Percentiles rank a stretch among this genome's conserved stretches.
phyloP scores from a whole-genome alignment of 2,797 vertebrate genomes.

The Lemur catta region DNA sequence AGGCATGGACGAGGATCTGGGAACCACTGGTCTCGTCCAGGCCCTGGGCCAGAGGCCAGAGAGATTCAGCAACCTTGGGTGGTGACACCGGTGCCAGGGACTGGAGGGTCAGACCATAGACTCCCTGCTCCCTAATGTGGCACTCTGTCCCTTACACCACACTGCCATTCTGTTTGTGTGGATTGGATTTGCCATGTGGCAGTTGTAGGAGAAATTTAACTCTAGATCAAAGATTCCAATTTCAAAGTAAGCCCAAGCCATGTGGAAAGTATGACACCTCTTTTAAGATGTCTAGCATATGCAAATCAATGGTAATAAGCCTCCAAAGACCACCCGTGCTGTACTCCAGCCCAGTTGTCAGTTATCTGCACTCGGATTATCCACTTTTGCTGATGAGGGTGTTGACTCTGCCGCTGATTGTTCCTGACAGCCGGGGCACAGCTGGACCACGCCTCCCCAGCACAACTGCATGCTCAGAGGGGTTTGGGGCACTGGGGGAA shows the following conservation, averaged over 20 bases:
- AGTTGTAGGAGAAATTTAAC: background rate
- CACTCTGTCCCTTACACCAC: fast-evolving
- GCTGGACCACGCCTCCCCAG: background rate
- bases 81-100: background rate
- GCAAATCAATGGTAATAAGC: background rate
- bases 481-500: background rate
- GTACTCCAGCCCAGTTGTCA: background rate
- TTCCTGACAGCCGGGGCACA: background rate
- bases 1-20: background rate
- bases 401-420: background rate
- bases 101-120: background rate
- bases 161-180: background rate
- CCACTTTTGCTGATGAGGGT: background rate
- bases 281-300: background rate
- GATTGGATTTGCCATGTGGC: background rate
- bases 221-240: background rate
- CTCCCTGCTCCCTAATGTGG: background rate
- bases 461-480: background rate
- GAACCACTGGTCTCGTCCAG: background rate
- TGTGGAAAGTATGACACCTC: background rate
- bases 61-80: background rate
- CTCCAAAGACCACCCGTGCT: background rate
- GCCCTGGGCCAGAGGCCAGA: background rate
- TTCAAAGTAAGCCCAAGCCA: background rate
- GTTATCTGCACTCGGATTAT: background rate